A percentile compares a stretch with the other conserved stretches of the same genome.
Evolutionary conservation across 2,888 invertebrate species (phyloP).

Genomic region (Platerodrilus igneus): DNA sequence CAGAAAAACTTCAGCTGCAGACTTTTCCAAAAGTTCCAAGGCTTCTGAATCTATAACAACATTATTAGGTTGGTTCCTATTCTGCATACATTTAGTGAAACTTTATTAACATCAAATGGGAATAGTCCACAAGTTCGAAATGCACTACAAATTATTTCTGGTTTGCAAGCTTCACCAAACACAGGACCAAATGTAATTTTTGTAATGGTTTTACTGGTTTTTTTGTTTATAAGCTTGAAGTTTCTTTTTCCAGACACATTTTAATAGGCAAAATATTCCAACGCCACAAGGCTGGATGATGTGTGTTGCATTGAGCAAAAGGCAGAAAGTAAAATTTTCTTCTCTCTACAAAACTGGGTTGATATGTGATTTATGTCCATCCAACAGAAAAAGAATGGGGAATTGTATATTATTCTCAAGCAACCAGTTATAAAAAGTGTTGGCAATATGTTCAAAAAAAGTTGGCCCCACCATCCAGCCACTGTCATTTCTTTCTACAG

Average conservation of each 20-base stretch:
- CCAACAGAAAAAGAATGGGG: constrained; percentile 5
- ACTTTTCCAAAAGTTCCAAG: no score
- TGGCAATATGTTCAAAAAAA: constrained; percentile 7
- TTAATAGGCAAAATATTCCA: no score
- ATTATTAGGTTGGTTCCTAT: no score
- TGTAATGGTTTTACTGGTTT: neutral
- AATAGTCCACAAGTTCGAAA: no score
- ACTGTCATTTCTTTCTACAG: constrained; percentile 1
- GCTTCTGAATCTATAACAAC: no score
- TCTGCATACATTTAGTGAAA: no score
- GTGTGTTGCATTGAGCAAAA: no score
- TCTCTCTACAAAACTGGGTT: constrained; percentile 6
- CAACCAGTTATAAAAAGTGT: constrained; percentile 7
- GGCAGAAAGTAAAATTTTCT: constrained; percentile 4
- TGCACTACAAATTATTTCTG: no score
- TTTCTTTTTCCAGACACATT: neutral
- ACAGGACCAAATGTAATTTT: no score
- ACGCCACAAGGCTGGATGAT: neutral
- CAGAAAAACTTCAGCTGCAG: no score
- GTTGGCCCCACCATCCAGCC: constrained; percentile 5
- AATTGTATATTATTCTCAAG: constrained; percentile 1
- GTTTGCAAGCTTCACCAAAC: no score
- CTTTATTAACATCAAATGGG: no score
- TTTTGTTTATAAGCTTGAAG: constrained; percentile 2
- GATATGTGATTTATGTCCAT: constrained; percentile 7